Evolutionary conservation across 2,797 vertebrate species (phyloP).

Genomic region (Notoglanidium macrostoma): DNA sequence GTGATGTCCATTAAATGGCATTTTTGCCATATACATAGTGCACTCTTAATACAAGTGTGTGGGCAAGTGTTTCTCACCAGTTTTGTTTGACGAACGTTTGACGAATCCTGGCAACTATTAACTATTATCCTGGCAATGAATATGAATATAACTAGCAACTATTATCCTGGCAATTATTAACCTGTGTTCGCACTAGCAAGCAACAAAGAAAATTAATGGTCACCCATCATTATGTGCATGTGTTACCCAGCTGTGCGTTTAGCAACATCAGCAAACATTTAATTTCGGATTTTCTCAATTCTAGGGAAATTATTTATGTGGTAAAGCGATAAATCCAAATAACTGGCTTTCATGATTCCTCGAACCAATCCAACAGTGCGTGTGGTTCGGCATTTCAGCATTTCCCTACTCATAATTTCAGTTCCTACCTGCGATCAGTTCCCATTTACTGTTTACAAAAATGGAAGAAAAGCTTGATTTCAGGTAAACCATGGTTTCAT

Average conservation of each 20-base stretch:
- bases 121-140: too few relatives aligned
- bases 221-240: not conserved
- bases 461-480: not conserved
- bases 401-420: slow-evolving; percentile 4
- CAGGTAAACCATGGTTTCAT: not conserved
- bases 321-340: not conserved
- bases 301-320: too few relatives aligned
- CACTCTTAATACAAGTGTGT: not conserved
- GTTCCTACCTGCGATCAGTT: not conserved
- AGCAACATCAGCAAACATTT: not conserved
- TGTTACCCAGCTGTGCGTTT: not conserved
- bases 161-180: not conserved
- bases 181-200: not conserved
- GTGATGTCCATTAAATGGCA: not conserved
- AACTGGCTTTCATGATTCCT: not conserved
- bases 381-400: not conserved
- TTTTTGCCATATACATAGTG: not conserved
- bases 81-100: not conserved
- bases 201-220: not conserved
- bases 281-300: not conserved
- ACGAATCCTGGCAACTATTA: not conserved
- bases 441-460: not conserved
- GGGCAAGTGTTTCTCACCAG: too few relatives aligned
- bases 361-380: not conserved
- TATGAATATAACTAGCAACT: too few relatives aligned